Evolutionary conservation across 2,797 vertebrate genomes (phyloP).

Genomic region (Enteromius unitaeniatus): DNA sequence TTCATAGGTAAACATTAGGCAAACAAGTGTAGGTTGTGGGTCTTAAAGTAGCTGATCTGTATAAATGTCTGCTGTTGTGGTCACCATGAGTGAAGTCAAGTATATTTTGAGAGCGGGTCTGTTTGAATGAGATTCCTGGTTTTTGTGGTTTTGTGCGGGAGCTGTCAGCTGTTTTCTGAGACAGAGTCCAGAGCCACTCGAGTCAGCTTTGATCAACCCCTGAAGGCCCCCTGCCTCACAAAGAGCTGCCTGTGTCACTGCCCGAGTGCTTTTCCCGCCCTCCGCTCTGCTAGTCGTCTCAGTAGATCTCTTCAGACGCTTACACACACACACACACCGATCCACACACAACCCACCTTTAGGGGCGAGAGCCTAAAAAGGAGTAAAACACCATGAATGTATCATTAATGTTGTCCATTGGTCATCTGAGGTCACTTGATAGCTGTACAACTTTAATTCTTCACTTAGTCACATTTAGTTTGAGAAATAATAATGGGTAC

Average conservation of each 20-base stretch:
- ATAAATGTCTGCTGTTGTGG: background rate
- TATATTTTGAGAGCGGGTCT: conserved; percentile 14
- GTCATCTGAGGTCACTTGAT: background rate
- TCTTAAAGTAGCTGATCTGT: background rate
- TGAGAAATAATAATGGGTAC: background rate
- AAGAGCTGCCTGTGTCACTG: conserved; percentile 62
- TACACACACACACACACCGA: conserved; percentile 57
- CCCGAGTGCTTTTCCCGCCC: conserved; percentile 38
- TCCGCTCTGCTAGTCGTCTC: conserved; percentile 46
- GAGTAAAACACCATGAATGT: background rate
- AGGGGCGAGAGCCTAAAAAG: conserved; percentile 20
- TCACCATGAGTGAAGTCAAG: background rate
- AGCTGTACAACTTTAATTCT: background rate
- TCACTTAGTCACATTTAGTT: background rate
- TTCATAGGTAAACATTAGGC: background rate
- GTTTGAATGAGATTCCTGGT: conserved; percentile 19
- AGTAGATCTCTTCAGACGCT: conserved; percentile 29
- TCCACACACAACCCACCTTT: background rate
- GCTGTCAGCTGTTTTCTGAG: conserved; percentile 57
- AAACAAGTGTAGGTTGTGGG: background rate
- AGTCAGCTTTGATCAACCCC: conserved; percentile 62
- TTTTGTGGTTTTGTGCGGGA: conserved; percentile 44
- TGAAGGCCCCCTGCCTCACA: conserved; percentile 55
- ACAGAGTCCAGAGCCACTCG: conserved; percentile 58
- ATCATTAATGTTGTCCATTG: background rate